Base-by-base conservation (phyloP, 92 coral and sea anemone genomes). In the Epizoanthus ramosus region DNA sequence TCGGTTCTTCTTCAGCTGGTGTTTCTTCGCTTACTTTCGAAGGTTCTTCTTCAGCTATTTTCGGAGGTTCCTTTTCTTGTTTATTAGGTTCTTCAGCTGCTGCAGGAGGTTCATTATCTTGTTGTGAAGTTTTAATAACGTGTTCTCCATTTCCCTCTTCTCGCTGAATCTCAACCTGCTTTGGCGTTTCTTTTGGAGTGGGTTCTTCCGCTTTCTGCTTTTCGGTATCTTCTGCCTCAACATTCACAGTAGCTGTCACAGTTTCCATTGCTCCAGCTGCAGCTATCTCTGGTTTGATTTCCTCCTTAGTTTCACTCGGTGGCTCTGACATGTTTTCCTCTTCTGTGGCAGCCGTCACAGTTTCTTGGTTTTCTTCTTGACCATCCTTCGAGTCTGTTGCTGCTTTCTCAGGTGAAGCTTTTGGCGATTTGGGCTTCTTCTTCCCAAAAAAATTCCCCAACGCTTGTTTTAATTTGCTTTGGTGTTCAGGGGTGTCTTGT, bases 361-460 rank as follows among this genome's bases (percentile, higher is more conserved):
- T 39, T 35, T 60, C 81, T 22, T 47, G 54, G 43, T 18, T 37
- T 47, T 70, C 74, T 35, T 75, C 80, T 67, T 64, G 28, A 43
- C 84, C 61, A 45, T 67, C 84, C 10, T 25, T 39, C 24, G 47
- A 45, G 52, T 64, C 84, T 6, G 75, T 39, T 50, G 45, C 18
- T 73, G 21, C 39, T 76, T 17, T 71, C 17, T 71, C 75, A 8
- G 28, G 57, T 45, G 75, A 71, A 5, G 54, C 43, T 25, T 56
- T 15, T 19, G 72, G 72, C 0, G 81, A 76, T 13, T 60, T 76
- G 9, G 86, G 60, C 57, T 67, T 85, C 53, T 50, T 88, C 79
- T 60, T 88, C 17, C 88, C 88, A 64, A 88, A 88, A 6, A 88
- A 24, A 1, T 83, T 84, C 14, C 92, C 92, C 64, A 28, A 85